Conservation (phyloP, 2,888 invertebrate species). For the Leptinotarsa rubiginosa region DNA sequence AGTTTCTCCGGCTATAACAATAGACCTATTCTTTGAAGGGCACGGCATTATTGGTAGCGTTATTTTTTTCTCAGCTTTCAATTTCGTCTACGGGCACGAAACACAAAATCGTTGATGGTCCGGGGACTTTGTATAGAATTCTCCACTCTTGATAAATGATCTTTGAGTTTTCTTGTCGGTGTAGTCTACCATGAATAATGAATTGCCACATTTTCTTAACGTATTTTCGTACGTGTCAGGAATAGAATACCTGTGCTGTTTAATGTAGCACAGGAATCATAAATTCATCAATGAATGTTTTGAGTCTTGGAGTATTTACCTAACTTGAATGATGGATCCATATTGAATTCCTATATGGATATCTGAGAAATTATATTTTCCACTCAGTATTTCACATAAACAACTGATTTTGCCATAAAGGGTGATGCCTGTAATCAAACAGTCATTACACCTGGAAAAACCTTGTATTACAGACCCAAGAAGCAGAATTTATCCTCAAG, state of each 20-base stretch:
- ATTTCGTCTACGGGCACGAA: constrained; percentile 27
- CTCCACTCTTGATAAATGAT: constrained; percentile 41
- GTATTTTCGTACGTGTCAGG: constrained; percentile 40
- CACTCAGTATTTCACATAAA: too few species aligned
- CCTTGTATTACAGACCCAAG: too few species aligned
- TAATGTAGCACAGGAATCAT: not conserved
- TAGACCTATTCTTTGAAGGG: constrained; percentile 5
- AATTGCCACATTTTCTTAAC: constrained; percentile 41
- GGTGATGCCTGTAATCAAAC: too few species aligned
- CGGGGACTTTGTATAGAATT: constrained; percentile 34
- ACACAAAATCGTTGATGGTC: constrained; percentile 26
- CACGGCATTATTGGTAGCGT: constrained; percentile 19
- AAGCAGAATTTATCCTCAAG: too few species aligned
- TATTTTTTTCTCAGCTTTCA: constrained; percentile 26
- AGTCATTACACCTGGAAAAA: too few species aligned
- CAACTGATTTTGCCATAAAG: too few species aligned
- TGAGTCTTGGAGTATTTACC: not conserved
- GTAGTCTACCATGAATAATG: constrained; percentile 41
- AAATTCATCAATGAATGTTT: not conserved
- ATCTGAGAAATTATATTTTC: too few species aligned
- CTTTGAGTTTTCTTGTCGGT: constrained; percentile 34
- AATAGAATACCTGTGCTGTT: constrained; percentile 37
- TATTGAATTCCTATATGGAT: not conserved
- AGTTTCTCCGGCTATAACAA: constrained; percentile 6
- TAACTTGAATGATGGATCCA: not conserved